These are phyloP conservation scores for Neomorphus geoffroyi DNA, from an alignment of 2,797 vertebrate species.

Conservation along the genomic window DNA sequence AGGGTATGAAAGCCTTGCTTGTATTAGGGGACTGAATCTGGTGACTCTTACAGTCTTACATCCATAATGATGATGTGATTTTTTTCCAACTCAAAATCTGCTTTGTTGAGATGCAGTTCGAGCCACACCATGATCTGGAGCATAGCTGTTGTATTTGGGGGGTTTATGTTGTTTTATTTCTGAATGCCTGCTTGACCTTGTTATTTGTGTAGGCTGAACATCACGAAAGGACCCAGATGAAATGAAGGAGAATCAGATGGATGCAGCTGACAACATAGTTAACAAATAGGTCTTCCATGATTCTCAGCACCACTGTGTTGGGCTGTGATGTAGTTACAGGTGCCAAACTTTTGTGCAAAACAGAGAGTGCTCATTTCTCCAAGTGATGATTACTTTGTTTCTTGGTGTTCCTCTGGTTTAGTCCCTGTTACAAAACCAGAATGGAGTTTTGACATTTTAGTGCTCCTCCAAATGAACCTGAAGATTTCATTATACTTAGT, in stretches of 20 bases:
- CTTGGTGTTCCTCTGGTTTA: background rate
- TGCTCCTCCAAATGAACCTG: slow-evolving; percentile 71
- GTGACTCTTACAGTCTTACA: background rate
- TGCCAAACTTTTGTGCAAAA: background rate
- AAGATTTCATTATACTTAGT: slow-evolving; percentile 70
- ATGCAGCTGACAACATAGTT: background rate
- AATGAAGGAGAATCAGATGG: background rate
- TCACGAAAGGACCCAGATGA: background rate
- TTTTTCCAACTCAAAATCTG: background rate
- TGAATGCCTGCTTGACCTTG: rapidly evolving
- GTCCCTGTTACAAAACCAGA: slow-evolving; percentile 19
- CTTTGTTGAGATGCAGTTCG: background rate
- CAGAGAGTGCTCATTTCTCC: background rate
- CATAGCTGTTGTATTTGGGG: background rate
- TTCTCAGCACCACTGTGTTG: background rate
- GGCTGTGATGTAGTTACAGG: background rate
- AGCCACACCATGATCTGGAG: background rate
- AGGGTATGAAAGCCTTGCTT: background rate
- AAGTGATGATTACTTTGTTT: slow-evolving; percentile 4
- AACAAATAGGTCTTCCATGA: background rate
- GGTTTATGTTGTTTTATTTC: background rate
- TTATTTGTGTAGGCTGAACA: background rate
- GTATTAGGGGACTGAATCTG: background rate
- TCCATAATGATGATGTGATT: background rate
- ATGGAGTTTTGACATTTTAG: slow-evolving; percentile 73